Evolutionary conservation across 2,113 vertebrate species (phyloP), one percentile per base, ranked within the genome.

Genomic region (Zeus faber): DNA sequence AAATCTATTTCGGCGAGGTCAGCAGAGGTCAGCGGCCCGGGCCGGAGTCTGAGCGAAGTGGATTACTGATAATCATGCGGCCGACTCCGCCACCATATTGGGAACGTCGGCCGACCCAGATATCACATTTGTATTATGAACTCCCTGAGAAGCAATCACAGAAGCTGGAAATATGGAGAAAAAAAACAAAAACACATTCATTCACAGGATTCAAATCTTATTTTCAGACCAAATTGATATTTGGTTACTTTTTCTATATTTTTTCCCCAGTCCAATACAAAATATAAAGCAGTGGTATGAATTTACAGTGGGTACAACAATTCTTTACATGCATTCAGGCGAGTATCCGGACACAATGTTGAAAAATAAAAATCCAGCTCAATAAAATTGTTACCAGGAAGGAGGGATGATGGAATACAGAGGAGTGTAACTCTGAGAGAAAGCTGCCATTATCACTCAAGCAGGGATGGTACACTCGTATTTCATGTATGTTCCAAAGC

Each of bases 1-100:
- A 93, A 96, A 95, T 95, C 90, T 90, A 95, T 98, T 97, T 92
- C 88, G 79, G 62, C 76, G 84, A 91, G 93, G 94, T 95, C 92
- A 93, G 83, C 72, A 47, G 66, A 87, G 93, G 93, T 94, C 92
- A 91, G 61, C 43, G 80, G 54, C 74, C 85, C 79, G 64, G 82
- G 82, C 89, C 80, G 73, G 63, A 83, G 77, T 77, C 76, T 72
- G 85, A 88, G 83, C 70, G 87, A 81, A 86, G 81, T 85, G 88
- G 91, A 92, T 85, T 91, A 89, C 88, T 93, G 87, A 89, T 93
- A 86, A 89, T 92, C 90, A 87, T 91, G 85, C 86, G 76, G 68
- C 66, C 82, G 85, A 84, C 83, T 83, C 62, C 72, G 31, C 63
- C 62, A 58, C 70, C 27, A 74, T 81, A 74, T 76, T 53, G 67